Evolutionary conservation across 2,888 invertebrate genomes (phyloP).

Genomic region (Lithosia quadra): DNA sequence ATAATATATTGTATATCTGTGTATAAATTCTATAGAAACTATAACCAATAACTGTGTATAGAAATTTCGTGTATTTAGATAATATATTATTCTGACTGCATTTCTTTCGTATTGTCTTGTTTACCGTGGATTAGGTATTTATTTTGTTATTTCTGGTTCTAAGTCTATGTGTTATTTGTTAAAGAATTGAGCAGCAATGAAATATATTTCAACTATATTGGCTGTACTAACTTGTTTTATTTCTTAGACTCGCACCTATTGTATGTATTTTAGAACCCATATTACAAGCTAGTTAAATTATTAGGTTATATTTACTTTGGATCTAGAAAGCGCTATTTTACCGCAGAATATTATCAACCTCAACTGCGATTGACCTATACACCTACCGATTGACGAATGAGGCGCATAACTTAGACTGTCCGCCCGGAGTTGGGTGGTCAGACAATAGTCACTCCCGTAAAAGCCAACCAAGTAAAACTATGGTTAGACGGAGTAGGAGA

Average conservation of each 20-base stretch:
- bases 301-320: too few relatives aligned
- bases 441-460: too few relatives aligned
- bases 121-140: conserved; percentile 84
- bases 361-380: too few relatives aligned
- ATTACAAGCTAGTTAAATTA: too few relatives aligned
- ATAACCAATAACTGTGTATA: conserved; percentile 54
- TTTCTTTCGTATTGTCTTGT: conserved; percentile 66
- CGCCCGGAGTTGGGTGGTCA: too few relatives aligned
- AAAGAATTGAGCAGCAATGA: conserved; percentile 82
- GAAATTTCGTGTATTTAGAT: conserved; percentile 62
- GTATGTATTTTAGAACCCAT: too few relatives aligned
- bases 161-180: conserved; percentile 85
- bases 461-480: too few relatives aligned
- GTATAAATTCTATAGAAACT: conserved; percentile 60
- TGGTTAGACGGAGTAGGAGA: too few relatives aligned
- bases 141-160: conserved; percentile 84
- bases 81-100: conserved; percentile 62
- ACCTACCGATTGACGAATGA: too few relatives aligned
- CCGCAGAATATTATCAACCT: too few relatives aligned
- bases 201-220: conserved; percentile 78
- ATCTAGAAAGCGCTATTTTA: too few relatives aligned
- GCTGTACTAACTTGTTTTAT: conserved; percentile 66
- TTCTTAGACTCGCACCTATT: conserved; percentile 24
- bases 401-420: too few relatives aligned
- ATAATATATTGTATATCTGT: conserved; percentile 69